Evolutionary conservation across 2,113 vertebrate species (phyloP), one percentile per base, ranked within the genome.

Genomic region (Lipotes vexillifer): DNA sequence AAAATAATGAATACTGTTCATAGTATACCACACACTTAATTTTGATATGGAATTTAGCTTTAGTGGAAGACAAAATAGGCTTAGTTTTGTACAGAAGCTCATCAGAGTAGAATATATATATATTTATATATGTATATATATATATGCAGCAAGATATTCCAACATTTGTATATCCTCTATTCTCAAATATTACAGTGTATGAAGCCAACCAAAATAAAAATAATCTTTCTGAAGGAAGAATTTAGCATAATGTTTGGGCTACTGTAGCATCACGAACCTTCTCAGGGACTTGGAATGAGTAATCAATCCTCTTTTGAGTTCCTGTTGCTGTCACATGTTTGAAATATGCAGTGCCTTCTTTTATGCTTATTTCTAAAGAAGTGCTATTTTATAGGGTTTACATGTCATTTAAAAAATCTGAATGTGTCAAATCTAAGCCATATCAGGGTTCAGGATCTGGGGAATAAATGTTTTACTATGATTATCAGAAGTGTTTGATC

Each of bases 121-220:
- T 55, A 29, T 63, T 13, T 63, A 59, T 6, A 90, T 66, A 52
- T 61, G n/a, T n/a, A 36, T 72, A 31, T 65, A 86, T n/a, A 72
- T 74, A n/a, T 41, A 72, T 44, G 72, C 25, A 88, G n/a, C 36
- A 96, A 88, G 52, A 84, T 87, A 88, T 25, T 59, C 20, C 57
- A 96, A 74, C 11, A 49, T 85, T 90, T 94, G 11, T 83, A 11
- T 71, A 81, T 78, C 27, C 11, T 41, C 9, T 75, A 14, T 46
- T 83, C 18, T 96, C 65, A 91, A 89, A 65, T 97, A 86, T 89
- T 88, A 72, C 15, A 33, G 36, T 85, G 7, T 49, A 1, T 85
- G 18, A 97, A 90, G 23, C 85, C 65, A 96, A 96, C 12, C 29
- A 82, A 82, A 96, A 88, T 92, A 92, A 88, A 93, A 96, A 21